Evolutionary conservation across 2,113 vertebrate species (phyloP).

Genomic region (Trachemys scripta): DNA sequence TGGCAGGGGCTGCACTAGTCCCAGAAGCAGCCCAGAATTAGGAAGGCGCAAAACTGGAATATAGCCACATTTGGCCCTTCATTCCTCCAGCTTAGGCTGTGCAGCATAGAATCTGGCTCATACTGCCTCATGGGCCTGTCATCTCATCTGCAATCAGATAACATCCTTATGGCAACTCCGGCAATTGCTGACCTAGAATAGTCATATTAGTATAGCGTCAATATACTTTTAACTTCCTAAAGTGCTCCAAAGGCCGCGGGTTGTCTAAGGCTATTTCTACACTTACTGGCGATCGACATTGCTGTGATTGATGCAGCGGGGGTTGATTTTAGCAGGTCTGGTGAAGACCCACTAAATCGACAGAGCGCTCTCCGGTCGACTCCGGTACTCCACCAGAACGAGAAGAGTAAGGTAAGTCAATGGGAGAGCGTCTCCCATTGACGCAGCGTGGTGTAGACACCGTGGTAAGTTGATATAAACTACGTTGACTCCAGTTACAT

Average conservation of each 20-base stretch:
- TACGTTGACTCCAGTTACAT: too few relatives aligned
- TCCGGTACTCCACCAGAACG: too few relatives aligned
- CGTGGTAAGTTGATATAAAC: too few relatives aligned
- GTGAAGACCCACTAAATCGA: too few relatives aligned
- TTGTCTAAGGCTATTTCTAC: neutral
- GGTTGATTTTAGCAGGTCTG: too few relatives aligned
- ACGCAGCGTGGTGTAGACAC: too few relatives aligned
- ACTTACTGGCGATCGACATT: too few relatives aligned
- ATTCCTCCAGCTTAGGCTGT: neutral
- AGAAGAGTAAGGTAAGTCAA: too few relatives aligned
- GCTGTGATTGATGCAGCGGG: too few relatives aligned
- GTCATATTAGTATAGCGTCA: slow-evolving; percentile 40
- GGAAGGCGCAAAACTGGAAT: neutral
- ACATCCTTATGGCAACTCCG: slow-evolving; percentile 67
- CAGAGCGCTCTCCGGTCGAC: too few relatives aligned
- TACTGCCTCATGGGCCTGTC: slow-evolving; percentile 35
- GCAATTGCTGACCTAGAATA: slow-evolving; percentile 58
- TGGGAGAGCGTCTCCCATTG: too few relatives aligned
- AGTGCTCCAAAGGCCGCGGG: neutral
- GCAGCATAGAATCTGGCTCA: neutral
- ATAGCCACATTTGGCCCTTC: neutral
- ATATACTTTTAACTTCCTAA: neutral
- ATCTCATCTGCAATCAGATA: slow-evolving; percentile 50
- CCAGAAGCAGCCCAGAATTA: neutral
- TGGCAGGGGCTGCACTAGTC: neutral